Conservation (phyloP, 37 sponge, comb jelly and placozoan genomes). For the Cladorhizidae sp. region DNA sequence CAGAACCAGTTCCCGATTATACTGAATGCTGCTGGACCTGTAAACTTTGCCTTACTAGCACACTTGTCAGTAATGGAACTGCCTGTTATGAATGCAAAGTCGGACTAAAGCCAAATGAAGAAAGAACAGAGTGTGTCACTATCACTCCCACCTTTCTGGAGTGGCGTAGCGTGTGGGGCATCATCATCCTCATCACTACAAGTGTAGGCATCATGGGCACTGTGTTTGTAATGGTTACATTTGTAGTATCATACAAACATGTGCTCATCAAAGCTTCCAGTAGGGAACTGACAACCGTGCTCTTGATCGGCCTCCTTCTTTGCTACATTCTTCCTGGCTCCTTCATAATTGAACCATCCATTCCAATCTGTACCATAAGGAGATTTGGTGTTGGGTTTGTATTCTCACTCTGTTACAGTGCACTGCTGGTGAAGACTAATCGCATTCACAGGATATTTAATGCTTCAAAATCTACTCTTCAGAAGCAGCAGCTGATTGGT, state of each 20-base stretch:
- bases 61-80: constrained; percentile 22
- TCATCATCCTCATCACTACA: constrained; percentile 37
- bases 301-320: constrained; percentile 56
- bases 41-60: constrained; percentile 32
- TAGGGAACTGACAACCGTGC: constrained; percentile 65
- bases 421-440: constrained; percentile 67
- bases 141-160: constrained; percentile 30
- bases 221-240: constrained; percentile 26
- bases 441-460: constrained; percentile 71
- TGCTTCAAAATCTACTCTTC: neutral
- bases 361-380: constrained; percentile 42
- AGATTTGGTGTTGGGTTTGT: constrained; percentile 47
- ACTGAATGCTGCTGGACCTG: constrained; percentile 72
- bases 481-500: neutral
- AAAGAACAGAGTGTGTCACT: constrained; percentile 26
- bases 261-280: constrained; percentile 70
- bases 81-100: constrained; percentile 43
- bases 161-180: constrained; percentile 27
- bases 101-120: constrained; percentile 39
- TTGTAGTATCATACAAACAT: constrained; percentile 32
- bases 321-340: constrained; percentile 51
- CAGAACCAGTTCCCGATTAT: constrained; percentile 1
- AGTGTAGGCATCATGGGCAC: constrained; percentile 36
- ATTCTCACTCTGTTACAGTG: constrained; percentile 56
- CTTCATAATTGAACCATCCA: constrained; percentile 39